phyloP scores from a whole-genome alignment of 2,888 invertebrate genomes.

The Spialia ferax region DNA sequence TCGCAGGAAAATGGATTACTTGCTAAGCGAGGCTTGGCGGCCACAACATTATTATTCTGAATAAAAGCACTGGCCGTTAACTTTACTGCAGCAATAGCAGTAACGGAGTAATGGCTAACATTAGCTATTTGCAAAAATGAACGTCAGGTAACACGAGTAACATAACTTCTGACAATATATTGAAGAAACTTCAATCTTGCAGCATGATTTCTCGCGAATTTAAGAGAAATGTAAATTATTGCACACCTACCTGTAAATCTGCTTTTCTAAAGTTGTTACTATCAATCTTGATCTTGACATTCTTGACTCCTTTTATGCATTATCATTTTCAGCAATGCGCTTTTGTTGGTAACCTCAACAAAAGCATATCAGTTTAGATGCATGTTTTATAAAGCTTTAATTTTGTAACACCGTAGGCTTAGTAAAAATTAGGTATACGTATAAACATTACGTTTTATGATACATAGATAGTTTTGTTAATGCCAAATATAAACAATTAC shows the following conservation, averaged over 20 bases:
- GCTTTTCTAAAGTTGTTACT: not conserved
- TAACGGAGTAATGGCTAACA: conserved; percentile 20
- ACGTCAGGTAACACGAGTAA: not conserved
- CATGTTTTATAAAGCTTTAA: no score
- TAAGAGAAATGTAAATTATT: not conserved
- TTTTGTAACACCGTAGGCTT: no score
- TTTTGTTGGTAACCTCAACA: not conserved
- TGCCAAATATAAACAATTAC: no score
- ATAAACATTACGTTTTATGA: not conserved
- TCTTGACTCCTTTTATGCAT: not conserved
- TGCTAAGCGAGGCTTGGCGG: conserved; percentile 40
- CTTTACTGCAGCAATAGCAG: conserved; percentile 28
- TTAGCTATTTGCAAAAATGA: conserved; percentile 11
- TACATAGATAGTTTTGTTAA: not conserved
- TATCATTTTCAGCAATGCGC: not conserved
- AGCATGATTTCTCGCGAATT: not conserved
- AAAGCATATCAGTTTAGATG: not conserved
- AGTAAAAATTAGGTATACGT: no score
- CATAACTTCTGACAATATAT: no score
- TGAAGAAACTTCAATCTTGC: not conserved
- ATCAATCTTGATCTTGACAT: no score
- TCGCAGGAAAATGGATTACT: conserved; percentile 45
- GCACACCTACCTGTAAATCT: not conserved
- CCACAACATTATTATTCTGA: conserved; percentile 39
- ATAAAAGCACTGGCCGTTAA: conserved; percentile 41